A percentile compares a stretch with the other conserved stretches of the same genome.
Conservation (phyloP, 2,888 invertebrate genomes). For the Strigamia maritima region DNA sequence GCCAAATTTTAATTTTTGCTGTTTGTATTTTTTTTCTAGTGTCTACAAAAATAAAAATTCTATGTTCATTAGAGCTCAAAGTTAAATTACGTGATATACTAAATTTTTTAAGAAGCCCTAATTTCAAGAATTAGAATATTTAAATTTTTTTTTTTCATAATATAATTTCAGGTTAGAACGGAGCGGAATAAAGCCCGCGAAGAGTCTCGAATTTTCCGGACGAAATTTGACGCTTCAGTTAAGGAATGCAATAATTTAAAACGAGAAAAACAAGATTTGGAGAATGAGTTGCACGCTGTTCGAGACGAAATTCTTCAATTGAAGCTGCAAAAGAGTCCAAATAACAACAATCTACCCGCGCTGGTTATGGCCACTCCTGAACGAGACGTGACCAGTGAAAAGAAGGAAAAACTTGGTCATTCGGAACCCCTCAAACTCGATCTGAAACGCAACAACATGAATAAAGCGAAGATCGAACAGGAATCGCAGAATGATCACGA, state of each 20-base stretch:
- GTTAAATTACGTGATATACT: too few relatives aligned
- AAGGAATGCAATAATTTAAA: conserved; percentile 73
- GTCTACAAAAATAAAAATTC: too few relatives aligned
- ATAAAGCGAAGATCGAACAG: neutral
- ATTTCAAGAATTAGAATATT: too few relatives aligned
- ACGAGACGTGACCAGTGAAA: conserved; percentile 39
- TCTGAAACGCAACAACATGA: neutral
- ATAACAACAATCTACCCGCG: neutral
- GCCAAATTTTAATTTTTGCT: too few relatives aligned
- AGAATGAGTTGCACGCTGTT: conserved; percentile 70
- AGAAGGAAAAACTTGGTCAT: neutral
- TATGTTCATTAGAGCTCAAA: too few relatives aligned
- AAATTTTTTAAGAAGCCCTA: too few relatives aligned
- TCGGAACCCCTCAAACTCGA: neutral
- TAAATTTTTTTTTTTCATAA: neutral
- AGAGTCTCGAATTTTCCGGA: conserved; percentile 76
- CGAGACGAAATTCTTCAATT: conserved; percentile 64
- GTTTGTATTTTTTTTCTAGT: too few relatives aligned
- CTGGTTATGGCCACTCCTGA: conserved; percentile 40
- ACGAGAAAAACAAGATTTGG: conserved; percentile 74
- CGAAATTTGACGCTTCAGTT: conserved; percentile 71
- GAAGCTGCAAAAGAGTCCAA: neutral
- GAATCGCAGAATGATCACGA: neutral
- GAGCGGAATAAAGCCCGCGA: conserved; percentile 91
- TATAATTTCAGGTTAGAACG: conserved; percentile 67